Base-by-base conservation (phyloP, 2,888 invertebrate genomes). In the Cyclophora punctaria region DNA sequence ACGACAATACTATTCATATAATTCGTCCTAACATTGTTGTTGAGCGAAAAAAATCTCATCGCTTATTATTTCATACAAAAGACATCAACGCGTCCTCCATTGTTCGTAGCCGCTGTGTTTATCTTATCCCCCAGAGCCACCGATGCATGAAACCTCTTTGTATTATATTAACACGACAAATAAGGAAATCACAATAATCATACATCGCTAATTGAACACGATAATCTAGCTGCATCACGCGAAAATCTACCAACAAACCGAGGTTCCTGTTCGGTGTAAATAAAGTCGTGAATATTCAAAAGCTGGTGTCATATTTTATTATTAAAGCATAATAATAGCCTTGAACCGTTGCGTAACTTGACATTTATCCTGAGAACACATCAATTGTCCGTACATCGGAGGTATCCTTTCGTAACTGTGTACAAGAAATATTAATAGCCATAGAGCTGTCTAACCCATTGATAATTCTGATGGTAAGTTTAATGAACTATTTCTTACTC, bases 311-410 rank as follows among this genome's bases (percentile, higher is more conserved):
- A 67, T 62, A 68, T 71, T 60, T 58, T 58, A 60, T 53, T 44
- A 44, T 44, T 6, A 58, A 50, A 56, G 63, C 64, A 65, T 61
- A 58, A 58, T 69, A 64, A 67, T 74, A 76, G 67, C 85, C 83
- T 86, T 86, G 85, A 85, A 81, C 83, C 70, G 63, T 83, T 80
- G 75, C 78, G 77, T 71, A 80, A 63, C 48, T 53, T 55, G 75
- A 66, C 75, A 77, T 82, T 81, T 79, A 71, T 69, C 69, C 63
- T 60, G 61, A 62, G 65, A 57, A 66, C 55, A 66, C 69, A 68
- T 71, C 69, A 68, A 69, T 68, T 69, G 66, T 65, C 37, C 37
- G 37, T 59, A 56, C 53, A 50, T 57, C 49, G 59, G 46, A 56
- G 57, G 48, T 56, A 56, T 66, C 66, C 70, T 77, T 73, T 72